These are phyloP conservation scores for Stichopus chloronotus DNA, from an alignment of 35 echinoderm and acorn worm genomes.

Conservation along the genomic window DNA sequence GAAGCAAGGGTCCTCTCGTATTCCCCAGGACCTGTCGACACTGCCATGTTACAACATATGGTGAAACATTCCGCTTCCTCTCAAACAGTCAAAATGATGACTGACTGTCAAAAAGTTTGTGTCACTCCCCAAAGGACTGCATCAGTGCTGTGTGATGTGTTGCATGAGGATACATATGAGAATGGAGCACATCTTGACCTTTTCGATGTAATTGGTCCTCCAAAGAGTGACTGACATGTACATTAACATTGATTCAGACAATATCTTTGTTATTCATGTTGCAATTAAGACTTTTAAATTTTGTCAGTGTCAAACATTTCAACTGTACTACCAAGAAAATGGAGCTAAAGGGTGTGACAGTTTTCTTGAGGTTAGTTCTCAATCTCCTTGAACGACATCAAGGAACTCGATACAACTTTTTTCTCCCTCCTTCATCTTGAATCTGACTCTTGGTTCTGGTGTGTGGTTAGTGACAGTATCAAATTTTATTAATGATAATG, in stretches of 20 bases:
- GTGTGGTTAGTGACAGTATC: too few relatives aligned
- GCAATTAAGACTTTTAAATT: too few relatives aligned
- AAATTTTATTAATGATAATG: too few relatives aligned
- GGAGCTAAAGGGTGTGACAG: too few relatives aligned
- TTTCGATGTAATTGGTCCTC: constrained; percentile 13
- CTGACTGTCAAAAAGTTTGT: neutral
- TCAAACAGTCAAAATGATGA: constrained; percentile 33
- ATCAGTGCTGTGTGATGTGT: constrained; percentile 25
- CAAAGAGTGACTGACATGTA: constrained; percentile 12
- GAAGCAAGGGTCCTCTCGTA: constrained; percentile 70
- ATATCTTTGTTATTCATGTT: too few relatives aligned
- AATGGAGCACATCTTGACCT: constrained; percentile 42
- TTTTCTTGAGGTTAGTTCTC: too few relatives aligned
- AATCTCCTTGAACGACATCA: too few relatives aligned
- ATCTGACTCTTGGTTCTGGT: too few relatives aligned
- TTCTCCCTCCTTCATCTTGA: too few relatives aligned
- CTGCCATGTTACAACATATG: constrained; percentile 62
- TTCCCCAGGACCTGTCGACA: constrained; percentile 69
- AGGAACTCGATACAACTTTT: too few relatives aligned
- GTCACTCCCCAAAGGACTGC: constrained; percentile 32
- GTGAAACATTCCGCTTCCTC: constrained; percentile 1
- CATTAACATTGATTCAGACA: neutral
- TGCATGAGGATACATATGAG: constrained; percentile 24
- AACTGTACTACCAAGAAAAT: too few relatives aligned
- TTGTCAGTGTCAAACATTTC: too few relatives aligned